phyloP scores from a whole-genome alignment of 2,113 vertebrate genomes.

The Bubo blakistoni region DNA sequence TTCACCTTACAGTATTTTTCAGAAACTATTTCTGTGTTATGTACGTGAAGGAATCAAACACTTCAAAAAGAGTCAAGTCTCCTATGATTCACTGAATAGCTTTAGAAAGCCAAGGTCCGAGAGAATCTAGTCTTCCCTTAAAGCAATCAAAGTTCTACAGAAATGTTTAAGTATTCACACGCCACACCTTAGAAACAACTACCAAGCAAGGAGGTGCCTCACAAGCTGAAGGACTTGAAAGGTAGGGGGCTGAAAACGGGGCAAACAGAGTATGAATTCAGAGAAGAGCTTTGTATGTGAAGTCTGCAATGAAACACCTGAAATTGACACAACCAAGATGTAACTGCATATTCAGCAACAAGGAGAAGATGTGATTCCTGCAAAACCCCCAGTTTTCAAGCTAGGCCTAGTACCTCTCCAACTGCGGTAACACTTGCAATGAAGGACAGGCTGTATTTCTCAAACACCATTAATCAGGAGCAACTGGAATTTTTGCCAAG shows the following conservation, averaged over 20 bases:
- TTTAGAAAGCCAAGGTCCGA: neutral
- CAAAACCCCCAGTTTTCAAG: neutral
- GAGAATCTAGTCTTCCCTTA: neutral
- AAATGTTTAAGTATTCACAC: neutral
- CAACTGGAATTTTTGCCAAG: neutral
- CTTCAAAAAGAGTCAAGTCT: neutral
- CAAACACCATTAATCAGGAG: neutral
- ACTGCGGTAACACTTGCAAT: neutral
- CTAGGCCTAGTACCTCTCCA: neutral
- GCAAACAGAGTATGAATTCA: neutral
- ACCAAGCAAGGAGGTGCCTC: neutral
- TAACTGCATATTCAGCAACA: neutral
- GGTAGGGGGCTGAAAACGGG: neutral
- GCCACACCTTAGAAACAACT: neutral
- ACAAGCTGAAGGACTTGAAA: neutral
- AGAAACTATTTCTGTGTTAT: neutral
- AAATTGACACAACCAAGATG: neutral
- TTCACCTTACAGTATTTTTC: neutral
- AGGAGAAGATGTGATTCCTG: neutral
- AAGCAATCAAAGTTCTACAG: neutral
- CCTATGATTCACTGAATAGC: neutral
- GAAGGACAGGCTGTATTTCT: neutral
- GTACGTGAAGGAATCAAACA: neutral
- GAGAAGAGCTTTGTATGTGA: neutral
- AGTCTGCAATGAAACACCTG: neutral